phyloP scores from a whole-genome alignment of 2,888 invertebrate species.

The Lordiphosa andalusiaca region DNA sequence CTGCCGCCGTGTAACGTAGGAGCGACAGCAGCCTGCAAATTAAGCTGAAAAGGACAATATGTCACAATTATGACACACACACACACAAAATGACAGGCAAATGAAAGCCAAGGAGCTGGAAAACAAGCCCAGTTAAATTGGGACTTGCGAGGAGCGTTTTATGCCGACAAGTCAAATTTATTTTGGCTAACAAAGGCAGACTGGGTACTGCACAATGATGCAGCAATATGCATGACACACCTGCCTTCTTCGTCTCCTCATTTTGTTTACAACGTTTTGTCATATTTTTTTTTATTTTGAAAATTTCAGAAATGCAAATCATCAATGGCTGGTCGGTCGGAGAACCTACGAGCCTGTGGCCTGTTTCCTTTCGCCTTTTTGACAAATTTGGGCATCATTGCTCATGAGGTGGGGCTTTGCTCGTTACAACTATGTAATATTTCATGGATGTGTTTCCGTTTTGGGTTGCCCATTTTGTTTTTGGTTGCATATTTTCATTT shows the following conservation, averaged over 20 bases:
- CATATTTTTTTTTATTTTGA: conserved; percentile 60
- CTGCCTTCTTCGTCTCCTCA: conserved; percentile 19
- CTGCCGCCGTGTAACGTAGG: not conserved
- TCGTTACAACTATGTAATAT: conserved; percentile 60
- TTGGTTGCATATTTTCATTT: conserved; percentile 25
- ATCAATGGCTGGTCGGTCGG: conserved; percentile 41
- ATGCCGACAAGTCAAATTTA: conserved; percentile 32
- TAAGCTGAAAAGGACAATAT: conserved; percentile 55
- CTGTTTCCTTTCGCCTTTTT: conserved; percentile 40
- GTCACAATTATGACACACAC: conserved; percentile 65
- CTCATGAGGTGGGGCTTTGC: conserved; percentile 44
- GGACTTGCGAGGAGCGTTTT: conserved; percentile 7
- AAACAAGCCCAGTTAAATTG: conserved; percentile 48
- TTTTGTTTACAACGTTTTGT: conserved; percentile 44
- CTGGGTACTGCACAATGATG: conserved; percentile 52
- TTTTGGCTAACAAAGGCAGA: conserved; percentile 13
- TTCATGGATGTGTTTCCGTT: conserved; percentile 36
- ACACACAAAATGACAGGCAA: conserved; percentile 58
- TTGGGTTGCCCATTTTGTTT: conserved; percentile 14
- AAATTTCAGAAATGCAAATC: conserved; percentile 74
- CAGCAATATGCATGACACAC: conserved; percentile 52
- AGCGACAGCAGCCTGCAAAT: conserved; percentile 12
- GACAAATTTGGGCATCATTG: conserved; percentile 61
- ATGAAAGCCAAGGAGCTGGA: conserved; percentile 62
- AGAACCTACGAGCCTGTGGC: not conserved